Base-by-base conservation (phyloP, 2,888 invertebrate genomes). In the Noctua janthina region DNA sequence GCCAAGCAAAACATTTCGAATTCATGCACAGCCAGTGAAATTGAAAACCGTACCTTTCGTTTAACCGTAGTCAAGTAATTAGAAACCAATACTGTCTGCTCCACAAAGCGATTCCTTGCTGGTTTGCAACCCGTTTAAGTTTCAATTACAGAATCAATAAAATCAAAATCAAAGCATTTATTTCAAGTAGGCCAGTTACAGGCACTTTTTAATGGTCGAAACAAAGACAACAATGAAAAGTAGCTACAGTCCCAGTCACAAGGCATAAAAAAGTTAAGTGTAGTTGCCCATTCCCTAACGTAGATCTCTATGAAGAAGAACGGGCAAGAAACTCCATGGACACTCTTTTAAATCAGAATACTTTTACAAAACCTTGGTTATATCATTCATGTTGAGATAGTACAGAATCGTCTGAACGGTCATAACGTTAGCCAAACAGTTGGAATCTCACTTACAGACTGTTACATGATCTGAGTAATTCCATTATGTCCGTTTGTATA, bases 391-490 rank as follows among this genome's bases (percentile, higher is more conserved):
- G 29, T 29, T 29, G 29, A 29, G 29, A 29, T 29, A 29, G 29
- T 29, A 29, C 29, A 29, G 69, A 29, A 74, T 67, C 68, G 69
- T 76, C 66, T 78, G 23, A 76, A 78, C 71, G 29, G 74, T 72
- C 74, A 81, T 84, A 78, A 78, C 35, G 20, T 76, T 62, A 68
- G 46, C 2, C 78, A 80, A 82, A 82, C 79, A 77, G 59, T 51
- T 76, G 51, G 75, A 79, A 82, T 83, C 87, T 84, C 82, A 76
- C 82, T 89, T 85, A 81, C 83, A 81, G 79, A 72, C 75, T 69
- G 86, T 89, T 85, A 86, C 78, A 80, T 86, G 72, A 86, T 79
- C 82, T 83, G 74, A 86, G 85, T 90, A 88, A 90, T 90, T 87
- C 86, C 79, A 91, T 89, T 91, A 90, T n/a, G 72, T 43, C 80